Percentiles rank a stretch among this genome's conserved stretches.
These are phyloP conservation scores for Cairina moschata DNA, from an alignment of 2,113 vertebrate genomes.

Conservation along the genomic window DNA sequence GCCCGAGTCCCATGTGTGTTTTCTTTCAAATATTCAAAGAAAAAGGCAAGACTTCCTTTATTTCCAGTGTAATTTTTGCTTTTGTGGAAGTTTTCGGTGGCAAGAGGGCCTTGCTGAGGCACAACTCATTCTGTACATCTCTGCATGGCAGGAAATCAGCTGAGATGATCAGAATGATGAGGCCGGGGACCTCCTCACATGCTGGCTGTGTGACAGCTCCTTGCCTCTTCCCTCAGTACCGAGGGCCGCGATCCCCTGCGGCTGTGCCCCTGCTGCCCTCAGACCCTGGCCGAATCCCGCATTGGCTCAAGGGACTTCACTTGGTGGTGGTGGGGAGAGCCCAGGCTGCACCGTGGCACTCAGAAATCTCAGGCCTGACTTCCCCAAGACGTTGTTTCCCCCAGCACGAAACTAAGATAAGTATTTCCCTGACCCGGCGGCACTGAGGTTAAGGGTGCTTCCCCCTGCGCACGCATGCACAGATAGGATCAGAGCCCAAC, in stretches of 20 bases:
- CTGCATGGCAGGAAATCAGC: background rate
- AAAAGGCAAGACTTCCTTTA: background rate
- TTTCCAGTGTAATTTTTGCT: background rate
- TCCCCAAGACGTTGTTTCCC: accelerated
- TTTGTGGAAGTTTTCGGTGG: background rate
- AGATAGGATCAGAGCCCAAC: no score
- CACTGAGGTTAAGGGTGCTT: background rate
- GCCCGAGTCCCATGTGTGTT: background rate
- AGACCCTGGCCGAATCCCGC: background rate
- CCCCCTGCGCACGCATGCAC: no score
- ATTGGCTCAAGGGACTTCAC: background rate
- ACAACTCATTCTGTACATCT: background rate
- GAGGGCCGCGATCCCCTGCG: background rate
- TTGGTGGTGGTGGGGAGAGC: background rate
- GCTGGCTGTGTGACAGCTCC: background rate
- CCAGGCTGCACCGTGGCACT: background rate
- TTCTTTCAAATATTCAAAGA: background rate
- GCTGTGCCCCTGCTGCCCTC: background rate
- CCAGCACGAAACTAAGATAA: background rate
- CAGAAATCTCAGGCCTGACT: background rate
- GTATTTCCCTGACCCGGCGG: background rate
- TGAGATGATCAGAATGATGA: background rate
- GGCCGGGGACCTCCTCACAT: background rate
- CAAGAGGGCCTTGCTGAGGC: background rate
- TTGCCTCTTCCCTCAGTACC: background rate